phyloP scores from a whole-genome alignment of 2,888 invertebrate species.

The Escarpia spicata region DNA sequence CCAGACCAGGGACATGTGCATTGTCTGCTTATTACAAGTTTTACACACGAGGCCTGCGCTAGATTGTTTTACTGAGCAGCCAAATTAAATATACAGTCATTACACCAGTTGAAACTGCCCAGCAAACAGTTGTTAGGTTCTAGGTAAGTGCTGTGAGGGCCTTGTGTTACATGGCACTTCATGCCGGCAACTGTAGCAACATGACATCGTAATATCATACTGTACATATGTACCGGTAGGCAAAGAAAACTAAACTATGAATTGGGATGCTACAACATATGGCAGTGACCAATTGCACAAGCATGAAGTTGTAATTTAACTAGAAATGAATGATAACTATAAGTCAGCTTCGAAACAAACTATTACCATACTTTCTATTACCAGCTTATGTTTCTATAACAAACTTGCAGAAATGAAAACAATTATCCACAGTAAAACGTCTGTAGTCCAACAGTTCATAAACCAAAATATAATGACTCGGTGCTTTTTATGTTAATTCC shows the following conservation, averaged over 20 bases:
- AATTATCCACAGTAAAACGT: neutral
- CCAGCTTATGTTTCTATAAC: neutral
- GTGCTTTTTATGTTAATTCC: neutral
- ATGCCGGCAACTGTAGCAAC: neutral
- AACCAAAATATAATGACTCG: too few species aligned
- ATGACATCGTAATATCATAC: neutral
- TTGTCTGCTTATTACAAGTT: too few species aligned
- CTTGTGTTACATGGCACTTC: neutral
- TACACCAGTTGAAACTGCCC: too few species aligned
- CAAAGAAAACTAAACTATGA: neutral
- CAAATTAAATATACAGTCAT: too few species aligned
- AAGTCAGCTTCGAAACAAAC: neutral
- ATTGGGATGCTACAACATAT: neutral
- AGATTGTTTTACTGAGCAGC: too few species aligned
- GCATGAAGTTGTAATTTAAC: neutral
- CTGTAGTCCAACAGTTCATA: too few species aligned
- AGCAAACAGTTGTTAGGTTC: neutral
- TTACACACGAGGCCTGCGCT: too few species aligned
- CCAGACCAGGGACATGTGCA: neutral
- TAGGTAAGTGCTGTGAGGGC: neutral
- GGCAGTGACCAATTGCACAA: neutral
- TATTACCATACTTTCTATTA: neutral
- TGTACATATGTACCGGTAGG: neutral
- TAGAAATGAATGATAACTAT: neutral
- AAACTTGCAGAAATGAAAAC: neutral